Percentiles rank a stretch among this genome's conserved stretches.
Evolutionary conservation across 2,888 invertebrate genomes (phyloP).

Genomic region (Drosophila histrio): DNA sequence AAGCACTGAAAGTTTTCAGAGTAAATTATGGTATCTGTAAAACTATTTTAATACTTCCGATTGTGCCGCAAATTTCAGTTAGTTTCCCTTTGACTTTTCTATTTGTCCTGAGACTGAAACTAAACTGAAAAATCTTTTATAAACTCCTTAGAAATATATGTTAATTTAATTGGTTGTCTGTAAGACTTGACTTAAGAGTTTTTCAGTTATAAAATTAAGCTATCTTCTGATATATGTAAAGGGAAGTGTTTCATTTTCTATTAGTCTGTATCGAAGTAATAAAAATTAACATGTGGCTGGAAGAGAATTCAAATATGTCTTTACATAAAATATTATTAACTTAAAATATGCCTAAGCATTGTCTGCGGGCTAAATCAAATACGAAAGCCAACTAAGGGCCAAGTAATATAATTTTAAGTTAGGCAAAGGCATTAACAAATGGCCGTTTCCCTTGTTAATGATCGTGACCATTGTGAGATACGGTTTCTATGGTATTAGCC

Average conservation of each 20-base stretch:
- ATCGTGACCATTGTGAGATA: constrained; percentile 39
- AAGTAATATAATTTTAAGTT: constrained; percentile 32
- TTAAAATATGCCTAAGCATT: background rate
- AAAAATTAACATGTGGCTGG: background rate
- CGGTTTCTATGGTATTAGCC: constrained; percentile 35
- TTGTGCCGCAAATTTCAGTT: no score
- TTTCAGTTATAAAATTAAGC: no score
- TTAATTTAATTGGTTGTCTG: no score
- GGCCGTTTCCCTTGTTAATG: constrained; percentile 52
- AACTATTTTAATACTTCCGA: no score
- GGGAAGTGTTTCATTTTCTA: background rate
- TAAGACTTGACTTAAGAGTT: no score
- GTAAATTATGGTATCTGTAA: no score
- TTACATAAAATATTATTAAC: background rate
- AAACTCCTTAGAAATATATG: no score
- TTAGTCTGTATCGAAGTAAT: background rate
- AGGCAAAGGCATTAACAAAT: constrained; percentile 45
- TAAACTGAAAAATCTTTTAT: no score
- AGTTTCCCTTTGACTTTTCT: no score
- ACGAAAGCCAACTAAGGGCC: constrained; percentile 17
- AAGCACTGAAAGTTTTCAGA: background rate
- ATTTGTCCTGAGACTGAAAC: no score
- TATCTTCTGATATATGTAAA: no score
- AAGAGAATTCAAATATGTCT: background rate
- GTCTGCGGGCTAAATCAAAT: constrained; percentile 1